Evolutionary conservation across 2,888 invertebrate species (phyloP), one percentile per base, ranked within the genome.

Genomic region (Limnephilus auricula): DNA sequence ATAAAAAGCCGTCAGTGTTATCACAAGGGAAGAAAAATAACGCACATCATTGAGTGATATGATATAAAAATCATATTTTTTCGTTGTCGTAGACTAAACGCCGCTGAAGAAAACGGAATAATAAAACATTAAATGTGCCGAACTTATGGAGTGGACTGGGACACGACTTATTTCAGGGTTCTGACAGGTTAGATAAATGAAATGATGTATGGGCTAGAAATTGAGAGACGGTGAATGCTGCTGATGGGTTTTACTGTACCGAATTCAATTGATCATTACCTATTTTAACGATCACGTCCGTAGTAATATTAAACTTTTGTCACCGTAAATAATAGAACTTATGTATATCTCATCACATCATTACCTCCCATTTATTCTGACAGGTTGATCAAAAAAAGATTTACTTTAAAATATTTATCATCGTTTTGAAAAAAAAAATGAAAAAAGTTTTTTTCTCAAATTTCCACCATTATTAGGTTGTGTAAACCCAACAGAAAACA

Each of bases 161-260:
- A 80, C 80, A 80, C 31, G 80, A 80, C 80, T 80, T 80, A 80
- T 80, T 80, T 80, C 88, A 12, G 50, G 32, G 32, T 18, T 6
- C 78, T 78, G 88, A 88, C 88, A 88, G 65, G 88, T 50, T 65
- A 88, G 88, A 88, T 88, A 88, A 88, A 45, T 65, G 78, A 30
- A 30, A 30, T 88, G 88, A 88, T 88, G 9, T 78, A 88, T 88
- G 88, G 88, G 80, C 32, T 32, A 12, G 31, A 13, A 31, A 32
- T 18, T 31, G 80, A 32, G 80, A 80, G 80, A 15, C 13, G 80
- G 80, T 80, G 65, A 65, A 80, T 32, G 15, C 32, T 31, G 32
- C 80, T 25, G n/a, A n/a, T n/a, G 65, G 25, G 25, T 65, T 65
- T 65, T 25, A 65, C n/a, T 6, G 25, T 4, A n/a, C 65, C 65